phyloP scores from a whole-genome alignment of 53 echinoderm and acorn worm species.

The Echinometra lucunter region DNA sequence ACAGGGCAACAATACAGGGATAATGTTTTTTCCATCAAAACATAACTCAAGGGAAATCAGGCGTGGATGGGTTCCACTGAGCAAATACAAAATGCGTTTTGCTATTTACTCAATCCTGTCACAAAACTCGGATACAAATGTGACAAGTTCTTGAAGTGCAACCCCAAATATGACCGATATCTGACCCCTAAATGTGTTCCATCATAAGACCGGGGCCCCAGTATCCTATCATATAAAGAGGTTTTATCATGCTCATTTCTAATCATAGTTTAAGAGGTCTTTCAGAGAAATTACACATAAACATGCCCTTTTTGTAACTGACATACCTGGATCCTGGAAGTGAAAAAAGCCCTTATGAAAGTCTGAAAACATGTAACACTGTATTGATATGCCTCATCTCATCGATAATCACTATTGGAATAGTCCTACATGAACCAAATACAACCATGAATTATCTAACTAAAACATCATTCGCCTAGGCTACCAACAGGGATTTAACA shows the following conservation, averaged over 20 bases:
- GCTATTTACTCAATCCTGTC: slow-evolving; percentile 62
- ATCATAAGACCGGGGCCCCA: neutral
- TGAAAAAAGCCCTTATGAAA: neutral
- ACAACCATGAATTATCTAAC: too few relatives aligned
- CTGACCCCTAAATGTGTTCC: slow-evolving; percentile 6
- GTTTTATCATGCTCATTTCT: neutral
- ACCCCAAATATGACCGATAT: slow-evolving; percentile 57
- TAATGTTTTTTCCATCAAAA: slow-evolving; percentile 67
- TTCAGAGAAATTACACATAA: neutral
- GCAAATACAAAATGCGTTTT: slow-evolving; percentile 55
- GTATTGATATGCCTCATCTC: too few relatives aligned
- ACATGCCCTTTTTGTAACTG: neutral
- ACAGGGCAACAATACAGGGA: slow-evolving; percentile 34
- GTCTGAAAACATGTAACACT: too few relatives aligned
- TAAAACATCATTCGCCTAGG: too few relatives aligned
- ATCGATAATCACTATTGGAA: too few relatives aligned
- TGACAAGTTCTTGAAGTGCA: slow-evolving; percentile 55
- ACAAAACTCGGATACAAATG: slow-evolving; percentile 49
- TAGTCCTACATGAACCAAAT: too few relatives aligned
- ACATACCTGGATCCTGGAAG: neutral
- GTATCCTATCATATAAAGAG: neutral
- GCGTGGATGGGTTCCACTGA: slow-evolving; percentile 52
- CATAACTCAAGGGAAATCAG: slow-evolving; percentile 67
- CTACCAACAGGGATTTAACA: too few relatives aligned
- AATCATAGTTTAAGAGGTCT: neutral